Evolutionary conservation across 2,113 vertebrate species (phyloP).

Genomic region (Gymnorhina tibicen): DNA sequence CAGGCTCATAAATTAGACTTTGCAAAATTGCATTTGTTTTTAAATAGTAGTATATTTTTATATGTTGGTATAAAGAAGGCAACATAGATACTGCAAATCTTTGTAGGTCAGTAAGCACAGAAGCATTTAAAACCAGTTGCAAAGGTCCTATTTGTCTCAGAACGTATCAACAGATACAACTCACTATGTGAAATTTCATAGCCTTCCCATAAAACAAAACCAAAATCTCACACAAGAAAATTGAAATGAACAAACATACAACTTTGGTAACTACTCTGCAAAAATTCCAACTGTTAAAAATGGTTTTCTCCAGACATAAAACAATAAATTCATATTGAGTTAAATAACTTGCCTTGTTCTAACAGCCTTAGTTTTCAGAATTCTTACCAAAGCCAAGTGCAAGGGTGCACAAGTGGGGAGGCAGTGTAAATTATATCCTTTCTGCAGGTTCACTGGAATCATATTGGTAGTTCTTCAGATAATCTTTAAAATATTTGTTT

Average conservation of each 20-base stretch:
- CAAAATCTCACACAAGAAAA: not conserved
- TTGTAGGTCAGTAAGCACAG: not conserved
- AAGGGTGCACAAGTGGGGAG: not conserved
- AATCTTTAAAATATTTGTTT: not conserved
- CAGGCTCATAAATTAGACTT: not conserved
- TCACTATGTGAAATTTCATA: not conserved
- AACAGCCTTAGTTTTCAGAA: not conserved
- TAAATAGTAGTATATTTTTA: not conserved
- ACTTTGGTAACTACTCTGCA: not conserved
- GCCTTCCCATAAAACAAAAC: not conserved
- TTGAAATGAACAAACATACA: not conserved
- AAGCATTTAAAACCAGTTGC: not conserved
- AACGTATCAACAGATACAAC: not conserved
- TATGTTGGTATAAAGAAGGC: not conserved
- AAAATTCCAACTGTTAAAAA: not conserved
- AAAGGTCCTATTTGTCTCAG: not conserved
- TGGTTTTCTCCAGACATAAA: not conserved
- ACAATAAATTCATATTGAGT: not conserved
- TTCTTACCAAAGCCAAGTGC: not conserved
- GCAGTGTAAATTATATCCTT: not conserved
- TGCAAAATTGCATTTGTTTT: not conserved
- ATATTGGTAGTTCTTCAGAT: not conserved
- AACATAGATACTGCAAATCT: not conserved
- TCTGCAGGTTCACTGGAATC: not conserved
- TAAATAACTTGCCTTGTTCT: not conserved